These are phyloP conservation scores for Syndactyla subalaris DNA, from an alignment of 2,797 vertebrate species.

Conservation along the genomic window DNA sequence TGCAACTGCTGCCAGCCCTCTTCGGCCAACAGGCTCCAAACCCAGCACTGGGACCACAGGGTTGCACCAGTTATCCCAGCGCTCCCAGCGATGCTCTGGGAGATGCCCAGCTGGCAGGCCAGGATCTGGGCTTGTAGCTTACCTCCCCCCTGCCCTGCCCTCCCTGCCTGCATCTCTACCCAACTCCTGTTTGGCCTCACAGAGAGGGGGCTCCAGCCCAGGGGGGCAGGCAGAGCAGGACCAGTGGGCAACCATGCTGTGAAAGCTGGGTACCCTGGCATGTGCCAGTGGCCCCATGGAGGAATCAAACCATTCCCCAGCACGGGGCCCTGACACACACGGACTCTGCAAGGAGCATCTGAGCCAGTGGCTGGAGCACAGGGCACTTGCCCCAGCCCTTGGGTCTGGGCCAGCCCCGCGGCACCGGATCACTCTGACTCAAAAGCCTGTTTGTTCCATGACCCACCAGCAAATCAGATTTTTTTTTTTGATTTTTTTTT, in stretches of 20 bases:
- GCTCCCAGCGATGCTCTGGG: rapidly evolving
- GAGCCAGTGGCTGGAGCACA: background rate
- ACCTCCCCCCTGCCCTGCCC: background rate
- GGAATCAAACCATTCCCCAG: background rate
- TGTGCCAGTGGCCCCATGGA: rapidly evolving
- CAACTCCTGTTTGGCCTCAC: background rate
- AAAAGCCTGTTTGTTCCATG: slow-evolving; percentile 71
- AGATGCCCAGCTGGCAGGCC: background rate
- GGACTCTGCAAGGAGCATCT: background rate
- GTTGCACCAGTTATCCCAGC: background rate
- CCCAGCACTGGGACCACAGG: background rate
- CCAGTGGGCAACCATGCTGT: rapidly evolving
- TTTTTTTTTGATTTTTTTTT: background rate
- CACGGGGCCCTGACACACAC: background rate
- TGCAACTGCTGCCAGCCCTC: background rate
- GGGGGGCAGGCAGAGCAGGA: background rate
- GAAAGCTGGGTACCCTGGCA: background rate
- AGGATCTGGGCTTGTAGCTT: background rate
- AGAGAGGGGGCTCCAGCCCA: too few relatives aligned
- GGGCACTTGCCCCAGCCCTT: slow-evolving; percentile 31
- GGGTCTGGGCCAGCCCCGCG: slow-evolving; percentile 2
- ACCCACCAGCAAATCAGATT: slow-evolving; percentile 38
- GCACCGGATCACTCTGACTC: slow-evolving; percentile 39
- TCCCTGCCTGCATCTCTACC: background rate
- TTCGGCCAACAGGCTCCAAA: background rate